Evolutionary conservation across 2,888 invertebrate genomes (phyloP).

Genomic region (Artemia sinica): DNA sequence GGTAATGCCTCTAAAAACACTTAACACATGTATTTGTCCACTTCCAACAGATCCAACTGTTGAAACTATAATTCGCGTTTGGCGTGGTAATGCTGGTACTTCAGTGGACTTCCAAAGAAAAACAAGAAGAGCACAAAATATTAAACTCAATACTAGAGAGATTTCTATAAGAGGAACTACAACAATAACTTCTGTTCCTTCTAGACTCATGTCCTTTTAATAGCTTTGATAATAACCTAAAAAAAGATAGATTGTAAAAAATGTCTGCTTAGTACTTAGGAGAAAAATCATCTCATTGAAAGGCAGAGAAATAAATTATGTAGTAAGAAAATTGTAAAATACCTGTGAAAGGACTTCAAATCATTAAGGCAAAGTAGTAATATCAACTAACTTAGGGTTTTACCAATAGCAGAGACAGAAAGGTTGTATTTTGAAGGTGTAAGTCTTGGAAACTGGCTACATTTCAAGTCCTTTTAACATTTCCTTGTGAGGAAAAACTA

Average conservation of each 20-base stretch:
- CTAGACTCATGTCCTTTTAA: too few species aligned
- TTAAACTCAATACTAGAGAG: background rate
- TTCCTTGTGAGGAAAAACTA: too few species aligned
- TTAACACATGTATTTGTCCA: background rate
- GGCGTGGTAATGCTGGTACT: background rate
- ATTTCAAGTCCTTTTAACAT: too few species aligned
- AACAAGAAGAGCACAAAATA: background rate
- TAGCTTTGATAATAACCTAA: background rate
- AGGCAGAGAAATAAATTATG: too few species aligned
- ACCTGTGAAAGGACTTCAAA: too few species aligned
- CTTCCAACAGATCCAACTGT: background rate
- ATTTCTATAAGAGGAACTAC: background rate
- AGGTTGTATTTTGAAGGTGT: too few species aligned
- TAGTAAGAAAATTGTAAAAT: too few species aligned
- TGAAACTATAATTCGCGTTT: background rate
- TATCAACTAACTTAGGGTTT: too few species aligned
- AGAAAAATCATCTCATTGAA: too few species aligned
- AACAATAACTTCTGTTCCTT: background rate
- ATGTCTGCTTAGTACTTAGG: background rate
- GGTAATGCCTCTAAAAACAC: background rate
- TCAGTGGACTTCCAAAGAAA: constrained; percentile 3
- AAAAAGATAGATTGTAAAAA: background rate
- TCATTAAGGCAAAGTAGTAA: too few species aligned
- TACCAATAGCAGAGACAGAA: too few species aligned
- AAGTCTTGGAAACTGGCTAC: too few species aligned